Evolutionary conservation across 2,797 vertebrate species (phyloP).

Genomic region (Artibeus jamaicensis): DNA sequence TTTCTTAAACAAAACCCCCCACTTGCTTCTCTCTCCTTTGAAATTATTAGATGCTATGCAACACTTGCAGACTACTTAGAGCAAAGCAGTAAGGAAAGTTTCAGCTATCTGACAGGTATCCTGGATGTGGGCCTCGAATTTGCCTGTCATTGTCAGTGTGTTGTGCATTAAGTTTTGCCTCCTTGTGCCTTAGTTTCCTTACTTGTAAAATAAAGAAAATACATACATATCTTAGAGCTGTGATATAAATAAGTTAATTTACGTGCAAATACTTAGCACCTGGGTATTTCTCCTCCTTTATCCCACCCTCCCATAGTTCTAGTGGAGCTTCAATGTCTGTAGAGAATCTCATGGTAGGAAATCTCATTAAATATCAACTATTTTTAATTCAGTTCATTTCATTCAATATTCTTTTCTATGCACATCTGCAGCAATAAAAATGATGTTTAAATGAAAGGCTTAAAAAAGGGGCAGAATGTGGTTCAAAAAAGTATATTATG

Average conservation of each 20-base stretch:
- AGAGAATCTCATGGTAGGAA: not conserved
- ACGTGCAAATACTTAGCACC: not conserved
- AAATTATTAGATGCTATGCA: not conserved
- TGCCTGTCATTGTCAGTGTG: not conserved
- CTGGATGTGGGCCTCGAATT: not conserved
- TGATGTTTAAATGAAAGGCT: slow-evolving; percentile 3
- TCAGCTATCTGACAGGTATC: not conserved
- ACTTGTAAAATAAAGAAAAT: not conserved
- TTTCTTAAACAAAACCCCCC: not conserved
- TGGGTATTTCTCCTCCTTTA: not conserved
- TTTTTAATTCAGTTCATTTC: slow-evolving; percentile 4
- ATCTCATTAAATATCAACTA: slow-evolving; percentile 9
- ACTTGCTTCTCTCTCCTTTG: not conserved
- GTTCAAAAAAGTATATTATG: slow-evolving; percentile 14
- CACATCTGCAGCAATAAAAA: slow-evolving; percentile 5
- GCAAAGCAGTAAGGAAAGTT: not conserved
- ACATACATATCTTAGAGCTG: not conserved
- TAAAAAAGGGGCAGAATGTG: not conserved
- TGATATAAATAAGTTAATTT: not conserved
- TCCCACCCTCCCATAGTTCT: not conserved
- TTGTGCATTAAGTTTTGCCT: not conserved
- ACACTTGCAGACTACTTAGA: not conserved
- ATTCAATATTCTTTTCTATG: not conserved
- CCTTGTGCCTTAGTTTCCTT: not conserved
- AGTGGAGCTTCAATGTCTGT: not conserved